Evolutionary conservation across 2,113 vertebrate species (phyloP), one percentile per base, ranked within the genome.

Genomic region (Perca fluviatilis): DNA sequence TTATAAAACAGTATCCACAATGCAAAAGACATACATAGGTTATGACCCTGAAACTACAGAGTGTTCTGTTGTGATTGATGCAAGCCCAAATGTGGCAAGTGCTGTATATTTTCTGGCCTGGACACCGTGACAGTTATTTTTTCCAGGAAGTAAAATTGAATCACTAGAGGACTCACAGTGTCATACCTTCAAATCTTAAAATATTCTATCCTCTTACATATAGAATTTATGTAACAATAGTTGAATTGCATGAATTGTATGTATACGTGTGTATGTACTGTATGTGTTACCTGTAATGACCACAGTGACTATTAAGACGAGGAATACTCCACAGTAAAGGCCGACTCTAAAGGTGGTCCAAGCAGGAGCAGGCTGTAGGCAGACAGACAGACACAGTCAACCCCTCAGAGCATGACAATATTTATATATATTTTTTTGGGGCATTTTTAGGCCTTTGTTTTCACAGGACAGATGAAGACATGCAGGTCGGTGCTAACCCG

Each of bases 311-410:
- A 96, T 92, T 77, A 99, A 89, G 82, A 98, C 98, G 33, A 99
- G 95, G 93, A 99, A 98, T 49, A 99, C 95, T 51, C 98, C 98
- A 57, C 97, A 99, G 95, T 97, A 99, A 15, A 99, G 94, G 36
- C 98, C 98, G 8, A 99, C 98, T 90, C 98, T 96, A 85, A 99
- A 99, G 18, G 98, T 99, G 87, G 98, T 99, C 98, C 98, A 99
- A 36, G 98, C 96, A 88, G 98, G 98, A 18, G 98, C 97, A 36
- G 98, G 98, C 98, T 99, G 94, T 53, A 83, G 92, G 61, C 19
- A 75, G 13, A 86, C 8, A 33, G 6, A 69, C 46, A 51, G 14
- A 64, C 53, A 61, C 14, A 57, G 15, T 49, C n/a, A 49, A 3
- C 18, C 43, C 18, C 16, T n/a, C 4, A 61, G 8, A 43, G 40